Conservation (phyloP, 2,888 invertebrate genomes). For the Polydrusus tereticollis region DNA sequence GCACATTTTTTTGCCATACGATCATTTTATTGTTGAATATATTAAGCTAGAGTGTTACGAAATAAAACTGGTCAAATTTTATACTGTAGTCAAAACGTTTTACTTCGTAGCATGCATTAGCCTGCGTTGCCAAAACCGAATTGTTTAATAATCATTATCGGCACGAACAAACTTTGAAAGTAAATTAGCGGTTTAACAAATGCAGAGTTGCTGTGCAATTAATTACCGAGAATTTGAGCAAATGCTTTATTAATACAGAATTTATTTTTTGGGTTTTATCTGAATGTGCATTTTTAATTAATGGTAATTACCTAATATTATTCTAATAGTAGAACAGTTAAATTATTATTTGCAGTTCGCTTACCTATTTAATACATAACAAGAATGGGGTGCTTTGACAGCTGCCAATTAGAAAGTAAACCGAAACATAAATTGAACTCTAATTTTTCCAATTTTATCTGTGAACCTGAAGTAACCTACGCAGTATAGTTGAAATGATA, state of each 20-base stretch:
- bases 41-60: not conserved
- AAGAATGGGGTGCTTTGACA: too few species aligned
- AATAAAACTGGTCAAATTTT: not conserved
- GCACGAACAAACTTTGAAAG: constrained; percentile 41
- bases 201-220: constrained; percentile 12
- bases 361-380: too few species aligned
- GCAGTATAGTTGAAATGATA: too few species aligned
- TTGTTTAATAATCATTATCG: constrained; percentile 46
- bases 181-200: constrained; percentile 19
- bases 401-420: too few species aligned
- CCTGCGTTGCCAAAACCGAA: constrained; percentile 31
- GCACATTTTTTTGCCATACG: too few species aligned
- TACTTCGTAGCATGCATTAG: constrained; percentile 29
- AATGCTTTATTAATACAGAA: not conserved
- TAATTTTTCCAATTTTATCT: too few species aligned
- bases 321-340: too few species aligned
- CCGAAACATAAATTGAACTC: too few species aligned
- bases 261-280: not conserved
- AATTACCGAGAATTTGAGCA: not conserved
- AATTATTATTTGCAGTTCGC: too few species aligned
- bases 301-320: too few species aligned
- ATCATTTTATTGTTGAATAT: too few species aligned
- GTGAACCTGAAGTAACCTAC: too few species aligned
- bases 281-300: not conserved
- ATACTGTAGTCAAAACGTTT: not conserved